These are phyloP conservation scores for Cecidostiba fungosa DNA, from an alignment of 2,888 invertebrate species.

Conservation along the genomic window DNA sequence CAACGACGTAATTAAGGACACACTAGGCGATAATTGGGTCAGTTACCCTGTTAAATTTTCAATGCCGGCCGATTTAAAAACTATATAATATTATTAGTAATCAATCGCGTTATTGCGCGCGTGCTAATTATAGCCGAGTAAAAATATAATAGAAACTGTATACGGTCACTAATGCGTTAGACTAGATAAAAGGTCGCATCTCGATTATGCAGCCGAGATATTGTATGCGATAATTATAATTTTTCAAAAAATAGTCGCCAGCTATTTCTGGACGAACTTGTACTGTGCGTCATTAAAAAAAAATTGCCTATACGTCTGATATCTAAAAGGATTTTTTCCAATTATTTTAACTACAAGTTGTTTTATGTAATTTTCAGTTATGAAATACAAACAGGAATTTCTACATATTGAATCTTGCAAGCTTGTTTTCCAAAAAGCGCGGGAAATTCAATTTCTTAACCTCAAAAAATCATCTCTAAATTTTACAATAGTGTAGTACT, in stretches of 20 bases:
- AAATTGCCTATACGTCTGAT: no score
- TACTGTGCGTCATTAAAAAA: conserved; percentile 35
- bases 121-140: conserved; percentile 41
- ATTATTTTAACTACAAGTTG: no score
- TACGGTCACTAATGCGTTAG: neutral
- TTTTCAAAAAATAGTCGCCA: conserved; percentile 20
- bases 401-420: neutral
- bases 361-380: no score
- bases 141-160: conserved; percentile 55
- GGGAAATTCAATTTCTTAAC: no score
- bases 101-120: neutral
- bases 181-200: conserved; percentile 22
- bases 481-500: no score
- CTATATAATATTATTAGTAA: conserved; percentile 23
- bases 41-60: conserved; percentile 39
- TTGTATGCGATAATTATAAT: conserved; percentile 21
- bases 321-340: no score
- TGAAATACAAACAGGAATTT: no score
- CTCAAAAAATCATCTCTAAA: no score
- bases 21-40: conserved; percentile 18
- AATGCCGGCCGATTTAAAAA: conserved; percentile 6
- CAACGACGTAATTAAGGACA: neutral
- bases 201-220: neutral
- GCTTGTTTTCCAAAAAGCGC: neutral
- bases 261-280: conserved; percentile 21